These are phyloP conservation scores for Patella caerulea DNA, from an alignment of 2,888 invertebrate genomes.

Conservation along the genomic window DNA sequence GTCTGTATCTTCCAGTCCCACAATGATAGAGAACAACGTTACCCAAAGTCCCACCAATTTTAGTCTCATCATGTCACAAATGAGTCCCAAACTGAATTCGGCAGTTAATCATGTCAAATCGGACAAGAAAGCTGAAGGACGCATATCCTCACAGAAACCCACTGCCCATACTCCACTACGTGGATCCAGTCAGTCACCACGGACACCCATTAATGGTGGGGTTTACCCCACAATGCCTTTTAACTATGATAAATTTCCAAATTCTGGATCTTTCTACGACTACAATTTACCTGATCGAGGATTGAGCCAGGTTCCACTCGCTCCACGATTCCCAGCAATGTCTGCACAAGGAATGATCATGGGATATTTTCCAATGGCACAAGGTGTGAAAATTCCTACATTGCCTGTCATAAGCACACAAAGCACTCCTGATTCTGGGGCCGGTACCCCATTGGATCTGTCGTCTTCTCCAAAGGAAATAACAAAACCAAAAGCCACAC, in stretches of 20 bases:
- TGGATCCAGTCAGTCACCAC: slow-evolving; percentile 14
- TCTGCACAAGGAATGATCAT: slow-evolving; percentile 34
- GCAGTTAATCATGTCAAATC: neutral
- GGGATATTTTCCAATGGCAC: slow-evolving; percentile 38
- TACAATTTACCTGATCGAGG: slow-evolving; percentile 64
- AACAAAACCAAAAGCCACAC: slow-evolving; percentile 28
- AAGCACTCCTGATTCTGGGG: slow-evolving; percentile 36
- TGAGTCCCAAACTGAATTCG: neutral
- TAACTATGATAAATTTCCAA: slow-evolving; percentile 13
- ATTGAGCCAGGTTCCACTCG: slow-evolving; percentile 40
- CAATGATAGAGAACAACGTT: neutral
- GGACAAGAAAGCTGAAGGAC: neutral
- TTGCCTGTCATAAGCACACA: slow-evolving; percentile 26
- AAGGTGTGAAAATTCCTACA: slow-evolving; percentile 19
- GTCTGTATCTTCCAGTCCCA: neutral
- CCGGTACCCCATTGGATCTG: slow-evolving; percentile 55
- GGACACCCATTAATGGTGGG: slow-evolving; percentile 8
- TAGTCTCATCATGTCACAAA: neutral
- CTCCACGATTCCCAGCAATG: slow-evolving; percentile 38
- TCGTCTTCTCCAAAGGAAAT: slow-evolving; percentile 49
- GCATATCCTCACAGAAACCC: neutral
- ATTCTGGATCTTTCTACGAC: slow-evolving; percentile 47
- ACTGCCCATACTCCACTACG: neutral
- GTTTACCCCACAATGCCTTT: slow-evolving; percentile 17
- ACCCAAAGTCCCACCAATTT: neutral